Evolutionary conservation across 1,140 invertebrate species (phyloP).

Genomic region (Trialeurodes vaporariorum): DNA sequence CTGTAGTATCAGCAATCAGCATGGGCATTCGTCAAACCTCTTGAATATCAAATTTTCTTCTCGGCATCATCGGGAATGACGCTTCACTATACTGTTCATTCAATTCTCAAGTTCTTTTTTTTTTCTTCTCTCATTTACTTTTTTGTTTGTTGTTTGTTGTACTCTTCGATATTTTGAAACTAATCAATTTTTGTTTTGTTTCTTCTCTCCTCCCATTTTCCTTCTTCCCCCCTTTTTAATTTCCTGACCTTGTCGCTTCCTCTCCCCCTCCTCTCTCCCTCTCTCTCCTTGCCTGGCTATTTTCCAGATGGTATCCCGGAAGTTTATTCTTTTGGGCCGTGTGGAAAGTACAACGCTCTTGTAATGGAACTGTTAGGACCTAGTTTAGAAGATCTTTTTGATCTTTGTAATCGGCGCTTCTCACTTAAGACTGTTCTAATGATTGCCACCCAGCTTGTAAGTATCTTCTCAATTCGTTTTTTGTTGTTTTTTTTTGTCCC

Average conservation of each 20-base stretch:
- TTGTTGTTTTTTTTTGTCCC: too few species aligned
- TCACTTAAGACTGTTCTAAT: constrained; percentile 84
- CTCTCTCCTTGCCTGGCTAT: constrained; percentile 11
- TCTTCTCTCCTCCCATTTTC: constrained; percentile 3
- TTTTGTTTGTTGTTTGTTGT: too few species aligned
- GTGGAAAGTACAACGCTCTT: constrained; percentile 95
- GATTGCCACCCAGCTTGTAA: constrained; percentile 27
- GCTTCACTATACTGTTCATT: too few species aligned
- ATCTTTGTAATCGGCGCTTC: constrained; percentile 96
- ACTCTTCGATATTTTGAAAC: too few species aligned
- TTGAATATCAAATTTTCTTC: too few species aligned
- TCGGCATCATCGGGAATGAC: too few species aligned
- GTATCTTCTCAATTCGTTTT: constrained; percentile 11
- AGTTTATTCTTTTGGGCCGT: constrained; percentile 98
- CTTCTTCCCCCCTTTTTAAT: constrained; percentile 8
- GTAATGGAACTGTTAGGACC: constrained; percentile 99
- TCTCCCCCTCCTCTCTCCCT: constrained; percentile 19
- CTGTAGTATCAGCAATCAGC: too few species aligned
- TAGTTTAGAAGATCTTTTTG: constrained; percentile 98
- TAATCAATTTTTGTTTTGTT: neutral
- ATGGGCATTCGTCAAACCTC: too few species aligned
- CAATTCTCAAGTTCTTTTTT: too few species aligned
- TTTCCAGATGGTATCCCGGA: constrained; percentile 90
- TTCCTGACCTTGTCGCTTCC: constrained; percentile 6
- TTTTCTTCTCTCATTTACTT: too few species aligned